Base-by-base conservation (phyloP, 2,113 vertebrate species). In the Tilapia sparmanii region DNA sequence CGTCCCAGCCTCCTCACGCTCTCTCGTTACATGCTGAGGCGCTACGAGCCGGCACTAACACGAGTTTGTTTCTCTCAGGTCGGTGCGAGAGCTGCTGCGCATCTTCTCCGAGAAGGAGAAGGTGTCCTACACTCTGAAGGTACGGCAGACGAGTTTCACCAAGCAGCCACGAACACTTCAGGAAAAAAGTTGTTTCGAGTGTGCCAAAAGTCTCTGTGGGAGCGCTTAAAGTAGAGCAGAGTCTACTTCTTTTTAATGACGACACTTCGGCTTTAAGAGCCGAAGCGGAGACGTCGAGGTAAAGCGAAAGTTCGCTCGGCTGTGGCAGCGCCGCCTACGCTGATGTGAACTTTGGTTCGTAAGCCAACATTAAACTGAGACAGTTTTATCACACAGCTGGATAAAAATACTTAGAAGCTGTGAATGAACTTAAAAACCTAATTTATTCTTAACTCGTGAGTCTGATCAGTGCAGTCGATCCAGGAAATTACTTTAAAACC, bases 81-180 rank as follows among this genome's bases (percentile, higher is more conserved):
- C n/a, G 10, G 52, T 54, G 52, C n/a, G n/a, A 22, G 52, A 54
- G n/a, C n/a, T 54, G 19, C 47, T 50, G 47, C 16, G 18, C 52
- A 22, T 54, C 52, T 54, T n/a, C 52, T 22, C n/a, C 10, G 0
- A 54, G 52, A 54, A 53, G 0, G 18, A 52, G 47, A 10, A 11
- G 52, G 52, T 54, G n/a, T 54, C 52, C n/a, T 54, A 54, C 52
- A 54, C 52, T 54, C 52, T 54, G 52, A 54, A 54, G 52, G 52
- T 54, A 22, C 5, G 2, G n/a, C 52, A 54, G n/a, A n/a, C 1
- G 10, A 22, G 52, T 54, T 54, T 54, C 52, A 54, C 52, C 10
- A 10, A 54, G 52, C 52, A 54, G n/a, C 52, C 52, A n/a, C 3
- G 10, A 54, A 54, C 52, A 54, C n/a, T 6, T 54, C 10, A 54